phyloP scores from a whole-genome alignment of 2,113 vertebrate species.

The Peucedramus taeniatus region DNA sequence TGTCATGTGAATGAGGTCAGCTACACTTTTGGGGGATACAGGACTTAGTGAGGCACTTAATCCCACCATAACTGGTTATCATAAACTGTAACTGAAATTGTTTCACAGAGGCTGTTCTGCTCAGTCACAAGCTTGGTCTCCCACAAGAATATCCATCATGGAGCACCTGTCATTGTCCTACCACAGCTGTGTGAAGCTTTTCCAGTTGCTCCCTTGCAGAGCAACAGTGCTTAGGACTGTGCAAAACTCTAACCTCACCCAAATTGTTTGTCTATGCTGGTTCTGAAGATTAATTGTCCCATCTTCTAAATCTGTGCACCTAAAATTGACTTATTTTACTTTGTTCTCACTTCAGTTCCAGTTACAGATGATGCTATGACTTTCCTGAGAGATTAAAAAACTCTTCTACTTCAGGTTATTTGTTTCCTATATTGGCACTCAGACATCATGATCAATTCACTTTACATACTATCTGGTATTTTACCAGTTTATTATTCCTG shows the following conservation, averaged over 20 bases:
- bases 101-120: neutral
- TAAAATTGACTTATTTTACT: neutral
- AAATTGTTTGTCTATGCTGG: neutral
- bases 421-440: neutral
- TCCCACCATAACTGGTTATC: neutral
- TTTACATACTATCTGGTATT: conserved; percentile 7
- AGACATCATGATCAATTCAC: neutral
- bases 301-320: neutral
- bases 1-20: neutral
- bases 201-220: neutral
- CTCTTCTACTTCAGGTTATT: neutral
- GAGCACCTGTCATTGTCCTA: rapidly evolving
- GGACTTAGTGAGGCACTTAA: neutral
- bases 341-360: neutral
- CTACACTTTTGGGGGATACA: neutral
- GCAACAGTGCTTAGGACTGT: neutral
- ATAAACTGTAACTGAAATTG: neutral
- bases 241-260: neutral
- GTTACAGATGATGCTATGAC: neutral
- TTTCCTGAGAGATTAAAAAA: neutral
- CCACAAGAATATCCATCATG: neutral
- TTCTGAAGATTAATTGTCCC: neutral
- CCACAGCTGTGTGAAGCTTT: neutral
- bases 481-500: conserved; percentile 17
- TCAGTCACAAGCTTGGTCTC: neutral